A percentile compares a stretch with the other conserved stretches of the same genome.
Conservation (phyloP, 2,113 vertebrate genomes). For the Alligator mississippiensis region DNA sequence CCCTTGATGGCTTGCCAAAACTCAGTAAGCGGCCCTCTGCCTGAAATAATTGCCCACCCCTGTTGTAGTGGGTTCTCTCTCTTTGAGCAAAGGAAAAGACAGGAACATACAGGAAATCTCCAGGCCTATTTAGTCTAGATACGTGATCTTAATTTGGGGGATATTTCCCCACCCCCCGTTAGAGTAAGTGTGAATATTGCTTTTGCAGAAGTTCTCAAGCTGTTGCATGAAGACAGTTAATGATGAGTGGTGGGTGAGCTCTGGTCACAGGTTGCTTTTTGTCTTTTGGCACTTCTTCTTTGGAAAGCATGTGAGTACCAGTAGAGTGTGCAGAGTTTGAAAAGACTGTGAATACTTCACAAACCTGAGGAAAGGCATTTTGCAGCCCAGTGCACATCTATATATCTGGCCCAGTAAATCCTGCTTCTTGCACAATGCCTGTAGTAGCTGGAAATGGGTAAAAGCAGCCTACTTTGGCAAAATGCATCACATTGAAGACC, state of each 20-base stretch:
- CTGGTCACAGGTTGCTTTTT: not conserved
- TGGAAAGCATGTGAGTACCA: not conserved
- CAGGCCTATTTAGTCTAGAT: not conserved
- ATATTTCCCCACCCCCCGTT: not conserved
- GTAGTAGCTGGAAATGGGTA: not conserved
- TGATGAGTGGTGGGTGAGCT: not conserved
- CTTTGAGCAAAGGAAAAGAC: not conserved
- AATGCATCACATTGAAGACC: not conserved
- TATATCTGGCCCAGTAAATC: too few species aligned
- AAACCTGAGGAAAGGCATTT: not conserved
- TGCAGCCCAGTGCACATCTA: too few species aligned
- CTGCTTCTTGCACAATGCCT: too few species aligned
- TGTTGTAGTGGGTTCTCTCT: not conserved
- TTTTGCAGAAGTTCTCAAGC: not conserved
- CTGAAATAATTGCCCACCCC: too few species aligned
- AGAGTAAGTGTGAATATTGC: not conserved
- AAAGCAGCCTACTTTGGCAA: not conserved
- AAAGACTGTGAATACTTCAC: rapidly evolving
- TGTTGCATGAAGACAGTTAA: not conserved
- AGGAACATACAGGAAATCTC: not conserved
- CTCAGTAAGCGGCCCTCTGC: too few species aligned
- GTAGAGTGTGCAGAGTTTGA: not conserved
- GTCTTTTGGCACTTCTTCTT: not conserved
- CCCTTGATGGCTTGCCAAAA: too few species aligned
- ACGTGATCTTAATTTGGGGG: not conserved